These are phyloP conservation scores for Eleginops maclovinus DNA, from an alignment of 2,113 vertebrate species.

Conservation along the genomic window DNA sequence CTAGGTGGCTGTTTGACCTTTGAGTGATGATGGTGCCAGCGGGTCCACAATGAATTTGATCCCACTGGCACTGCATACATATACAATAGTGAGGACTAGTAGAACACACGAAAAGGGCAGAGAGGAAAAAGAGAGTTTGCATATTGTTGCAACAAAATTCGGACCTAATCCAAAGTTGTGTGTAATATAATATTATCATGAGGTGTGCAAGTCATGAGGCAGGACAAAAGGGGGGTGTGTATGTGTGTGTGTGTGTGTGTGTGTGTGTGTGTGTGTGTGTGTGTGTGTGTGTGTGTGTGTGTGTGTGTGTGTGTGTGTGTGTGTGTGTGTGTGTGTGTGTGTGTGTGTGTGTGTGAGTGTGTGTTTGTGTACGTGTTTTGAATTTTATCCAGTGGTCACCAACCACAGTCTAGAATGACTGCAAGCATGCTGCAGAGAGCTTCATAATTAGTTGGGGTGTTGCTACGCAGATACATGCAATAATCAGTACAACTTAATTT, in stretches of 20 bases:
- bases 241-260: neutral
- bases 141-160: neutral
- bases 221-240: too few relatives aligned
- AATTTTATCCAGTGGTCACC: neutral
- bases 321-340: neutral
- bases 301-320: neutral
- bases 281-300: neutral
- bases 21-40: slow-evolving; percentile 48
- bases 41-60: slow-evolving; percentile 40
- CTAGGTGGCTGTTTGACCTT: slow-evolving; percentile 56
- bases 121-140: neutral
- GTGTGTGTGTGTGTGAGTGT: neutral
- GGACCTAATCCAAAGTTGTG: neutral
- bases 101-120: neutral
- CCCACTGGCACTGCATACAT: slow-evolving; percentile 13
- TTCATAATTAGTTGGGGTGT: neutral
- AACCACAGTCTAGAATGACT: neutral
- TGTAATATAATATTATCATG: slow-evolving; percentile 5
- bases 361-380: neutral
- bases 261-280: neutral
- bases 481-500: neutral
- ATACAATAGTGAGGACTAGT: slow-evolving; percentile 24
- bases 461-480: neutral
- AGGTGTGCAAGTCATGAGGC: neutral
- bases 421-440: neutral